Conservation (phyloP, 2,113 vertebrate genomes). For the Dinomys branickii region DNA sequence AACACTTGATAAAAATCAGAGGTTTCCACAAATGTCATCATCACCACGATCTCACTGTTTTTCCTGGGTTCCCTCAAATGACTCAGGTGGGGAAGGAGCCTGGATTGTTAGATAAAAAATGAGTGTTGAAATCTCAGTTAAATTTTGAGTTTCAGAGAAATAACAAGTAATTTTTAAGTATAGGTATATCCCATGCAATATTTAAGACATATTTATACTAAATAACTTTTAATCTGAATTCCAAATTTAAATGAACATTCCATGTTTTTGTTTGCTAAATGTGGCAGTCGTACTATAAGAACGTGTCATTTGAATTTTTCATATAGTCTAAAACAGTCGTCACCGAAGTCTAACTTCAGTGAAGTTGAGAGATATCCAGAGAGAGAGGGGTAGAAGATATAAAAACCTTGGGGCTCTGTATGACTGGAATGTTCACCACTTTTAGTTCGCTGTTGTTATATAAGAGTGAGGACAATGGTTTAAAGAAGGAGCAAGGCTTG, state of each 20-base stretch:
- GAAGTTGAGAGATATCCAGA: constrained; percentile 4
- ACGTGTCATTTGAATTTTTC: constrained; percentile 31
- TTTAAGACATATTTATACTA: not conserved
- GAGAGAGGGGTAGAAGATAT: not conserved
- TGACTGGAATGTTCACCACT: constrained; percentile 10
- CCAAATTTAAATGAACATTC: not conserved
- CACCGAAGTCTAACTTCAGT: not conserved
- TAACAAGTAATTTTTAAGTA: not conserved
- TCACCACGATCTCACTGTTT: not conserved
- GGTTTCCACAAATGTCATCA: not conserved
- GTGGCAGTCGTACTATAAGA: not conserved
- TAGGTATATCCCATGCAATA: not conserved
- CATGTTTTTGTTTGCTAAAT: not conserved
- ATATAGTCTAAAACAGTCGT: not conserved
- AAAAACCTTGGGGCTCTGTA: not conserved
- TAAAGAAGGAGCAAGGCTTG: not conserved
- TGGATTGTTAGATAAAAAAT: not conserved
- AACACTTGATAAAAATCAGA: constrained; percentile 22
- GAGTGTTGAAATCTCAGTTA: not conserved
- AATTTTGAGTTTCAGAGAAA: constrained; percentile 30
- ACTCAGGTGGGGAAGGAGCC: not conserved
- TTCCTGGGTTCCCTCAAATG: not conserved
- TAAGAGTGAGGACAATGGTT: not conserved
- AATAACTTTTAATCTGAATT: constrained; percentile 8
- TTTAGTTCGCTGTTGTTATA: not conserved